Percentiles rank a stretch among this genome's conserved stretches.
Evolutionary conservation across 2,113 vertebrate genomes (phyloP).

Genomic region (Mustela lutreola): DNA sequence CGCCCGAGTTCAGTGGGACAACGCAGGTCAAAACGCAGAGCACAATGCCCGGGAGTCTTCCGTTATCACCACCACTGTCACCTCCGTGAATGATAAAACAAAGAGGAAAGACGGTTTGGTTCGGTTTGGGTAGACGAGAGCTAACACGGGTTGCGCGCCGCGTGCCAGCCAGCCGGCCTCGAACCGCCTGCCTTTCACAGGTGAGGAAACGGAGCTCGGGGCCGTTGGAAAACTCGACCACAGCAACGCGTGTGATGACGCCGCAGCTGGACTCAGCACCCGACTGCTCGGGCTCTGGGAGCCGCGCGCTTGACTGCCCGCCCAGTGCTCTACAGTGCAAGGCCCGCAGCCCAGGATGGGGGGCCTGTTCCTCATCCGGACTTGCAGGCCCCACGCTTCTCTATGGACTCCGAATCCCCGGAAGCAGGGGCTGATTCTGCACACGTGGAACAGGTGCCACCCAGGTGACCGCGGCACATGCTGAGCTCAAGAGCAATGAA

Average conservation of each 20-base stretch:
- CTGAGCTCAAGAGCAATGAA: not conserved
- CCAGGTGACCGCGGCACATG: not conserved
- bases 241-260: not conserved
- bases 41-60: not conserved
- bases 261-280: not conserved
- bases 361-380: not conserved
- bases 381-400: not conserved
- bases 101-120: not conserved
- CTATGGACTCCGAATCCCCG: not conserved
- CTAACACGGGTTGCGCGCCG: not conserved
- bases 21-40: rapidly evolving
- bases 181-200: not conserved
- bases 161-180: too few species aligned
- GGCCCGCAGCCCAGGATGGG: not conserved
- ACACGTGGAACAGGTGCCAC: not conserved
- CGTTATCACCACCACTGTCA: not conserved
- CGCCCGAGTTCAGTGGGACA: not conserved
- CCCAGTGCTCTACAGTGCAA: not conserved
- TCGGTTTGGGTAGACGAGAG: not conserved
- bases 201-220: not conserved
- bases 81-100: not conserved
- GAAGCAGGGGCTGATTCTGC: too few species aligned
- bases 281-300: not conserved
- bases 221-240: not conserved
- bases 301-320: not conserved